Evolutionary conservation across 92 coral and sea anemone species (phyloP), one percentile per base, ranked within the genome.

Genomic region (Porites cylindrica): DNA sequence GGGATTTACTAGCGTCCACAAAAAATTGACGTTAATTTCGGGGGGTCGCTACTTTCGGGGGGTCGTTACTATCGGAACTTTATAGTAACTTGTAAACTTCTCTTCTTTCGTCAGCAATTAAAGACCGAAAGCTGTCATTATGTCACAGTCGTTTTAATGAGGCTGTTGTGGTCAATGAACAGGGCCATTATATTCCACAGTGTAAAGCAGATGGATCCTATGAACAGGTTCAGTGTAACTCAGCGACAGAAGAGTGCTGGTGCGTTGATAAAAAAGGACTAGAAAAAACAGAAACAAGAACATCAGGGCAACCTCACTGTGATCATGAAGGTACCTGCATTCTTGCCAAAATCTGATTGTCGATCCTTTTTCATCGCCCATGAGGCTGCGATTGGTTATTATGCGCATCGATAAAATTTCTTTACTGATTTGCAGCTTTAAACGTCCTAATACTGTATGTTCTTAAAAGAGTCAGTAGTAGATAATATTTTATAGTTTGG

Each of bases 181-280:
- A 58, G 20, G 86, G 64, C 2, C 75, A 82, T 9, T 66, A 58
- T 16, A 73, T 88, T 10, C 93, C 96, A 21, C 87, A 63, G 0
- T 95, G 98, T 77, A 76, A 85, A 23, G 58, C 67, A 0, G 80
- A 91, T 85, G 98, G 98, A 9, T 78, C 85, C 20, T 95, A 85
- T 51, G 86, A 85, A 47, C 17, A 75, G 23, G 74, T 83, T 84
- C 98, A 95, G 82, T 95, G 98, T 70, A 69, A 91, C 63, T 82
- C 23, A 14, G 56, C 32, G 26, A 62, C 89, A 2, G 80, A 73
- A 9, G 84, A 93, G 50, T 95, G 98, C 73, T 95, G 98, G 98
- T 95, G 98, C 56, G 78, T 85, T 21, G 92, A 89, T 78, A 69
- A 76, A 19, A 68, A 91, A 70, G 90, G 89, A 53, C 73, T 53